Evolutionary conservation across 1,140 invertebrate genomes (phyloP).

Genomic region (Halesus radiatus): DNA sequence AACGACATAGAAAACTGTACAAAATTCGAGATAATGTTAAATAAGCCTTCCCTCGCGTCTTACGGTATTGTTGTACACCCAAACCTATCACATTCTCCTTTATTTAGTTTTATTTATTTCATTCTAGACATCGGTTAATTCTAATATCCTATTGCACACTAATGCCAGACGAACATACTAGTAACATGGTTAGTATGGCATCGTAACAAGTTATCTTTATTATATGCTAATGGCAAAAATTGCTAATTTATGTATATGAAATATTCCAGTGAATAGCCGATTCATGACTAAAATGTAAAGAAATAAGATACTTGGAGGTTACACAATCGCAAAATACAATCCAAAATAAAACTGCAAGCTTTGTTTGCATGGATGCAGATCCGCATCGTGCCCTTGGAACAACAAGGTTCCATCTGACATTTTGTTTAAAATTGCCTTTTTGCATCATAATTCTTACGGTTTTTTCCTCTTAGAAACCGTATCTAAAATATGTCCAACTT

Average conservation of each 20-base stretch:
- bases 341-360: too few relatives aligned
- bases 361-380: too few relatives aligned
- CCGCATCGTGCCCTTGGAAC: too few relatives aligned
- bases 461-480: too few relatives aligned
- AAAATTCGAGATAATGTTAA: constrained; percentile 22
- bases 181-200: constrained; percentile 34
- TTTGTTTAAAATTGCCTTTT: too few relatives aligned
- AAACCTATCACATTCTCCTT: constrained; percentile 3
- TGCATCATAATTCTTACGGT: too few relatives aligned
- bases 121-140: constrained; percentile 24
- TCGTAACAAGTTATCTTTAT: constrained; percentile 11
- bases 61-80: background rate
- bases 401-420: too few relatives aligned
- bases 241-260: constrained; percentile 21
- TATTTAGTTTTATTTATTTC: background rate
- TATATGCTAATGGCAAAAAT: constrained; percentile 27
- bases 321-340: too few relatives aligned
- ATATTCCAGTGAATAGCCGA: background rate
- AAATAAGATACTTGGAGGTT: too few relatives aligned
- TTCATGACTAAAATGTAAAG: too few relatives aligned
- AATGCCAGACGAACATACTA: background rate
- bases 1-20: constrained; percentile 42
- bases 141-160: constrained; percentile 24
- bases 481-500: too few relatives aligned
- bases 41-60: background rate